Evolutionary conservation across 2,888 invertebrate genomes (phyloP), one percentile per base, ranked within the genome.

Genomic region (Linyphia triangularis): DNA sequence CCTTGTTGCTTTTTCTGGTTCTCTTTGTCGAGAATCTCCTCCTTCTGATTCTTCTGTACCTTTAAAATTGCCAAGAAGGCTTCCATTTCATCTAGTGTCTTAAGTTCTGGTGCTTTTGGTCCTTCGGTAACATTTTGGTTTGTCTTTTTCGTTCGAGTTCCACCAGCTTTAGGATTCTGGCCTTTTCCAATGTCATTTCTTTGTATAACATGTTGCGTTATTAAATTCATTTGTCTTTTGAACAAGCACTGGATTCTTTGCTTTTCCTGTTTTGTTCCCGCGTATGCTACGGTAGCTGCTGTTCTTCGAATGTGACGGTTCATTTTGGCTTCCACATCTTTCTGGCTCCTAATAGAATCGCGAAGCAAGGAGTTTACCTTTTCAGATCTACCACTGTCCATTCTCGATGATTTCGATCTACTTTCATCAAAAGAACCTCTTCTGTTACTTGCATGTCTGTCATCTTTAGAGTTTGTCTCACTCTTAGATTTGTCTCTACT

Each of bases 11-110:
- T 79, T 51, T 33, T 59, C 19, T 51, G 65, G 16, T 26, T 7
- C 13, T 69, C 37, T 9, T 33, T 30, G 5, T 51, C 37, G 1
- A 51, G 16, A n/a, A 37, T 63, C 26, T 51, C 51, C 10, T 28
- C 13, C 65, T 73, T 83, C n/a, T 73, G 28, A 6, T 22, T 33
- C 22, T 59, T 57, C 22, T 82, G 72, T 2, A 40, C 37, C 51
- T 75, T 83, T 22, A 83, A 65, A 2, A n/a, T 6, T 16, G 65
- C 65, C 37, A 83, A 37, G 19, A 83, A 83, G 7, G 16, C 51
- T 65, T 83, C 83, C 83, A 83, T 83, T 4, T 83, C 83, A 33
- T 83, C 72, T n/a, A 83, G 37, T 13, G 73, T 83, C 30, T 51
- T 73, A 22, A 83, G 30, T 10, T 83, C 63, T n/a, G 28, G 43